Base-by-base conservation (phyloP, 2,113 vertebrate species). In the Oplegnathus fasciatus region DNA sequence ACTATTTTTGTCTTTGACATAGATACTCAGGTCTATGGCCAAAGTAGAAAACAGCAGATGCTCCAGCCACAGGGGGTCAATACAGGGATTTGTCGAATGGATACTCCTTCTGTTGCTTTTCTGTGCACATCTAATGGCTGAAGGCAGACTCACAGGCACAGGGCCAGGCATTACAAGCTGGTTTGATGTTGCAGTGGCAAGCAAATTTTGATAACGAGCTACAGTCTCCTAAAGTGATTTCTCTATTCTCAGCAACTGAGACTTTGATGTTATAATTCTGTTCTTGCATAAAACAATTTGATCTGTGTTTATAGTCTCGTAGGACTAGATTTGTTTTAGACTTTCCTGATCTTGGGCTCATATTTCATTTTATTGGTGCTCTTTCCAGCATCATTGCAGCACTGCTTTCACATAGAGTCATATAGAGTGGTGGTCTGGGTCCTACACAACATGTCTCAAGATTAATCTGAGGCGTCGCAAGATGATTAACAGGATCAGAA, bases 31-130 rank as follows among this genome's bases (percentile, higher is more conserved):
- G 89, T 92, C 92, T 88, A 65, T 80, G 88, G 93, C 91, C 93
- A 94, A 94, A 93, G 86, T 67, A 92, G 88, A 95, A 92, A 94
- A 95, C 92, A 95, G 93, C 95, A 96, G 95, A 96, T 96, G 95
- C 94, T 93, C 64, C 62, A 68, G 40, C 91, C 28, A 70, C 80
- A 74, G 94, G 95, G 83, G 89, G 91, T 88, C 93, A 91, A 94
- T 93, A 93, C 93, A 93, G 91, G 94, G 93, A 94, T 93, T 94
- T 94, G 94, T 94, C 84, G 62, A 91, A 91, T 90, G 92, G 94
- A 87, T 85, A 58, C 91, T 94, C 94, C 95, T 94, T 95, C 94
- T 96, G 94, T 92, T 89, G 91, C 88, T 66, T 83, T 84, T 85
- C 93, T 85, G 87, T 83, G 88, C 89, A 86, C 84, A 52, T 93